Base-by-base conservation (phyloP, 2,113 vertebrate species). In the Dissostichus mawsoni region DNA sequence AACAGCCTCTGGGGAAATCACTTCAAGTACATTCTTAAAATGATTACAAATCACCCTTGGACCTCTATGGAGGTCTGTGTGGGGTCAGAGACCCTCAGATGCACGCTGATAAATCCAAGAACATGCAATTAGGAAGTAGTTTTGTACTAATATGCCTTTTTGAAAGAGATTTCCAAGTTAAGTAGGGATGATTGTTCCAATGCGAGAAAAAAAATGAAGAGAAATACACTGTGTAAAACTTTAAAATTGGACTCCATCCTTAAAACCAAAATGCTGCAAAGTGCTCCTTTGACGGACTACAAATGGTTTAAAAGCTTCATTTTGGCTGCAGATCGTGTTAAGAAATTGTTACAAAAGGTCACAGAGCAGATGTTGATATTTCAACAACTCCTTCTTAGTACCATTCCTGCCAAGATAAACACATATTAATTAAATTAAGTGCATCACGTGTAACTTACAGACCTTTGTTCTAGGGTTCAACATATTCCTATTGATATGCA, bases 11-110 rank as follows among this genome's bases (percentile, higher is more conserved):
- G 50, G 68, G 84, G 72, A 86, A 91, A 86, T 83, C 80, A 87
- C 66, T 69, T 90, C 81, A 77, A 91, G 87, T 58, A 84, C 92
- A 93, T 94, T 94, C 92, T 87, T 84, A 80, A 85, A 90, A 83
- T 92, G 74, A 86, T 90, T 92, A 85, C 83, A 86, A 87, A 87
- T 91, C 83, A 76, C 83, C 86, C 72, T 55, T 14, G 78, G 63
- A 63, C 73, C 74, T 80, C 33, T 6, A 11, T 44, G 69, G 45
- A 78, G 63, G 72, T 44, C 52, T 45, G 63, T 8, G 1, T 14
- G 74, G 74, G 55, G 33, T 29, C 69, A 3, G 48, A 41, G 45
- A 62, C 23, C 20, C 36, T 9, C 50, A 79, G 69, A 79, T 56
- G 20, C 57, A 65, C 53, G 14, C 45, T 9, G 52, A 57, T 73